Conservation (phyloP, 1,140 invertebrate genomes). For the Bradynema listronoti region DNA sequence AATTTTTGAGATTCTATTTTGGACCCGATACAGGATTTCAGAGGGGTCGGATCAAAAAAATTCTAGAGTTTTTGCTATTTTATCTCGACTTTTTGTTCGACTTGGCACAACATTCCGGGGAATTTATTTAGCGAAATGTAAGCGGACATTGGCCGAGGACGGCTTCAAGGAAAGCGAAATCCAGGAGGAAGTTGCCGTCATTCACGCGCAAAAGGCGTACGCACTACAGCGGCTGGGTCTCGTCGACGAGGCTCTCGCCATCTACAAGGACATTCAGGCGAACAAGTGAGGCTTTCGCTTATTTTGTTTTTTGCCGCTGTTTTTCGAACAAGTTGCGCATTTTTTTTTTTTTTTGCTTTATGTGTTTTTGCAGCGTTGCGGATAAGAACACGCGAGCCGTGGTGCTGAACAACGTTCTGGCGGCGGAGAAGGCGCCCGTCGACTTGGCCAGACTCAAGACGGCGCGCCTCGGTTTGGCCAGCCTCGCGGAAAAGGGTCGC, state of each 20-base stretch:
- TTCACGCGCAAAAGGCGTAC: conserved; percentile 33
- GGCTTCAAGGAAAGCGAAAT: conserved; percentile 29
- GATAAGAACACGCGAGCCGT: conserved; percentile 6
- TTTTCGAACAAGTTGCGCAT: too few species aligned
- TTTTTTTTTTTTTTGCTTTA: background rate
- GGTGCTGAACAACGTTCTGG: conserved; percentile 19
- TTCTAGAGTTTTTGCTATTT: too few species aligned
- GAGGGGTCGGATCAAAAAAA: too few species aligned
- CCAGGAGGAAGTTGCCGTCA: conserved; percentile 39
- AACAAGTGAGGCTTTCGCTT: background rate
- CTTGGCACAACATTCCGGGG: too few species aligned
- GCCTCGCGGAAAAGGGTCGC: too few species aligned
- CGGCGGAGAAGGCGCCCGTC: conserved; percentile 3
- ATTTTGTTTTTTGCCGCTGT: background rate
- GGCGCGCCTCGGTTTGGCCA: conserved; percentile 38
- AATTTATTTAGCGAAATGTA: conserved; percentile 23
- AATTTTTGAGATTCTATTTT: too few species aligned
- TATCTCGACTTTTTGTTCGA: too few species aligned
- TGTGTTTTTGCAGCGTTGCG: conserved; percentile 8
- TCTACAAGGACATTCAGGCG: background rate
- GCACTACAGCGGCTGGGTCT: conserved; percentile 25
- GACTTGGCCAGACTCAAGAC: conserved; percentile 1
- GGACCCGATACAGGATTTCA: too few species aligned
- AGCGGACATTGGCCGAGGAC: conserved; percentile 21
- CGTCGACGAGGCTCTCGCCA: conserved; percentile 23